Evolutionary conservation across 2,113 vertebrate species (phyloP), one percentile per base, ranked within the genome.

Genomic region (Ptychochromis oligacanthus): DNA sequence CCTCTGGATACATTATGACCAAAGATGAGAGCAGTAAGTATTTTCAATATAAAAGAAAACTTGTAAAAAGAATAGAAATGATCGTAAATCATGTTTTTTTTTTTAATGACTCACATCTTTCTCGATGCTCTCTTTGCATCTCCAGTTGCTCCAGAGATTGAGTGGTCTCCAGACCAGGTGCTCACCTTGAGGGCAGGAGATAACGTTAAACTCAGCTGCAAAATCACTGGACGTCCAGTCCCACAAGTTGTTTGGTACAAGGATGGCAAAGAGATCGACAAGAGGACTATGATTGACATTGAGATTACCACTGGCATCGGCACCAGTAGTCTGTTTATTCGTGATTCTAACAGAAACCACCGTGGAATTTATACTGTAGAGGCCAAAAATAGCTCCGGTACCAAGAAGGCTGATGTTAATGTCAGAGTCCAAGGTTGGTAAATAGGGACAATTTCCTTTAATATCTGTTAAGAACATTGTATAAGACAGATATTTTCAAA

Each of bases 1-100:
- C 98, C 84, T 99, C 98, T 86, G 97, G 97, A 70, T 93, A 97
- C 84, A 98, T 99, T 80, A 99, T 99, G 98, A 99, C 98, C 88
- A 98, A 95, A 94, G 98, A 99, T 91, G 98, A 99, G 95, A 99
- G 97, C 24, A 89, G 98, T 99, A 96, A 94, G 97, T 87, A 82
- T 83, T 88, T 77, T 65, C 3, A 22, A 5, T 7, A 36, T 28
- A 0, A 46, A 52, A 0, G 38, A 52, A 67, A 4, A 60, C 36
- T 22, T 26, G 8, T n/a, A 11, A 17, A 52, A 18, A 56, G 11
- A 31, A 34, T 2, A 4, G 12, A 43, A 7, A 43, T 60, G 1
- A 7, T 34, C 2, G 18, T n/a, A 7, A 28, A 22, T 26, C 2
- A 2, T 52, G 7, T 20, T 11, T 36, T 17, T 38, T 67, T 36